phyloP scores from a whole-genome alignment of 2,888 invertebrate genomes.

The Gryllus longicercus region DNA sequence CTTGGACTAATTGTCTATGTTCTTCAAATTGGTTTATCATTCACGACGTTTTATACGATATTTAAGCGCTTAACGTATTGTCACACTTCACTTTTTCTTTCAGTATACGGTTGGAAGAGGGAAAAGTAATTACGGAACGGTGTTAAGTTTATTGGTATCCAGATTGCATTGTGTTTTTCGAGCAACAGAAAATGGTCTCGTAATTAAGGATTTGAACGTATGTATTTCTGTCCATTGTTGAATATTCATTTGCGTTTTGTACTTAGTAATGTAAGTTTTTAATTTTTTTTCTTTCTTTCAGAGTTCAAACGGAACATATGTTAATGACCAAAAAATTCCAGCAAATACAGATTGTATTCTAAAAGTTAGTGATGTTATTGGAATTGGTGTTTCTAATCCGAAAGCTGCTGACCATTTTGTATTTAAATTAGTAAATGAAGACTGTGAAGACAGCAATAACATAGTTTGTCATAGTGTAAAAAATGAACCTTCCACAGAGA shows the following conservation, averaged over 20 bases:
- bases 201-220: slow-evolving; percentile 19
- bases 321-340: slow-evolving; percentile 51
- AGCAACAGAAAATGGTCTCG: not conserved
- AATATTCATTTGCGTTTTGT: no score
- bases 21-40: no score
- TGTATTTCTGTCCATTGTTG: not conserved
- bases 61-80: no score
- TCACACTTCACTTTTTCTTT: not conserved
- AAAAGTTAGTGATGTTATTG: slow-evolving; percentile 52
- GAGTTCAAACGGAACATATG: slow-evolving; percentile 44
- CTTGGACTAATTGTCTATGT: no score
- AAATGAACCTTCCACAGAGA: no score
- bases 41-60: no score
- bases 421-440: slow-evolving; percentile 35
- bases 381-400: slow-evolving; percentile 52
- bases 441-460: no score
- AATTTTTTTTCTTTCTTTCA: not conserved
- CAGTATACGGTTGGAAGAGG: slow-evolving; percentile 20
- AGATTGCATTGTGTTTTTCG: not conserved
- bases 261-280: no score
- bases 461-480: no score
- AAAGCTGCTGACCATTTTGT: slow-evolving; percentile 47
- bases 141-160: slow-evolving; percentile 11
- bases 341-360: slow-evolving; percentile 46
- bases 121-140: not conserved